phyloP scores from a whole-genome alignment of 2,888 invertebrate genomes.

The Apodemia duryi region DNA sequence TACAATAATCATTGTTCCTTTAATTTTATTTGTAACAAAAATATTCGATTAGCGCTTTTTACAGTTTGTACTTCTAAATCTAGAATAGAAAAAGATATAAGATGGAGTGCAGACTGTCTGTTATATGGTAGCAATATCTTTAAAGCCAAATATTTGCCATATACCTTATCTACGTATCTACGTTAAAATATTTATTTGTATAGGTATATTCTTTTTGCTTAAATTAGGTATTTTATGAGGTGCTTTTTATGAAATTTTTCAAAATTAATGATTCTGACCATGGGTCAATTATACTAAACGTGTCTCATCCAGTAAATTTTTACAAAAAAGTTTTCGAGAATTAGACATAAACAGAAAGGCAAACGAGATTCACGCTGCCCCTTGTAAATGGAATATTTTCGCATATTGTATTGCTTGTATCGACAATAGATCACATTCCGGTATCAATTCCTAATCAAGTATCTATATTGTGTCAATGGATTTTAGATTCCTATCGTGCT shows the following conservation, averaged over 20 bases:
- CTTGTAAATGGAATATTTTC: too few relatives aligned
- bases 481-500: too few relatives aligned
- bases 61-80: conserved; percentile 2
- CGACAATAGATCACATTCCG: too few relatives aligned
- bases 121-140: conserved; percentile 53
- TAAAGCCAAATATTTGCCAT: conserved; percentile 79
- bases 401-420: too few relatives aligned
- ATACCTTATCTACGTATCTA: conserved; percentile 40
- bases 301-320: too few relatives aligned
- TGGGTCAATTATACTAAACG: background rate
- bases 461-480: too few relatives aligned
- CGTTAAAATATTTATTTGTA: conserved; percentile 11
- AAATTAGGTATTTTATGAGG: conserved; percentile 35
- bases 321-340: background rate
- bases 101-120: conserved; percentile 27
- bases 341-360: too few relatives aligned
- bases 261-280: background rate
- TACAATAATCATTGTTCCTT: conserved; percentile 29
- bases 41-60: conserved; percentile 1
- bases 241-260: conserved; percentile 29
- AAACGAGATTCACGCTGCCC: too few relatives aligned
- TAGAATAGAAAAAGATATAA: background rate
- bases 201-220: conserved; percentile 1
- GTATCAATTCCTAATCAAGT: too few relatives aligned
- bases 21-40: conserved; percentile 23